Evolutionary conservation across 2,797 vertebrate species (phyloP).

Genomic region (Pseudochromis fuscus): DNA sequence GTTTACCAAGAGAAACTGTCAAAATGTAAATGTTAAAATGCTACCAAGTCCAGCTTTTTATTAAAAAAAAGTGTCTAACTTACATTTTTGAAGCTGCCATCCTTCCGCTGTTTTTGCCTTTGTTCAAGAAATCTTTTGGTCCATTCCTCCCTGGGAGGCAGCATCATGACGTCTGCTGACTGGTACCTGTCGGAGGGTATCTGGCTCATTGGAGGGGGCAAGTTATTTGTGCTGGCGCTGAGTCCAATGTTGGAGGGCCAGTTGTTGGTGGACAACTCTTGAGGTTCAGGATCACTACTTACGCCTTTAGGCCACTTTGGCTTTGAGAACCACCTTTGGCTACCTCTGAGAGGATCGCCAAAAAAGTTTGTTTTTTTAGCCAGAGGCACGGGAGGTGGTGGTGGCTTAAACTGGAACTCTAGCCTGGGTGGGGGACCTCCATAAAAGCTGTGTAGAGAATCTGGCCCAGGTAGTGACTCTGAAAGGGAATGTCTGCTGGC

Average conservation of each 20-base stretch:
- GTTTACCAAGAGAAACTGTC: neutral
- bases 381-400: constrained; percentile 83
- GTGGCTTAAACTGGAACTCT: constrained; percentile 86
- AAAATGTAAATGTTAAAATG: neutral
- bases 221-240: constrained; percentile 81
- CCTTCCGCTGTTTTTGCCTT: constrained; percentile 75
- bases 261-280: constrained; percentile 82
- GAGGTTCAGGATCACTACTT: constrained; percentile 86
- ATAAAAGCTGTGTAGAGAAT: constrained; percentile 83
- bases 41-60: neutral
- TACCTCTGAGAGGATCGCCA: constrained; percentile 72
- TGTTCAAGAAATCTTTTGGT: constrained; percentile 89
- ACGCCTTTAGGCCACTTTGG: constrained; percentile 89
- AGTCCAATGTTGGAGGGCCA: constrained; percentile 76
- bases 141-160: constrained; percentile 88
- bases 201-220: constrained; percentile 91
- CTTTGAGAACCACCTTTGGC: constrained; percentile 91
- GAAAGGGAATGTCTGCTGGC: constrained; percentile 76
- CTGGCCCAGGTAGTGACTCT: constrained; percentile 86
- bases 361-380: constrained; percentile 71
- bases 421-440: constrained; percentile 84
- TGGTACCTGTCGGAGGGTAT: constrained; percentile 91
- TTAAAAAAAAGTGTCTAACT: constrained; percentile 43
- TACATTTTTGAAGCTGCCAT: constrained; percentile 70
- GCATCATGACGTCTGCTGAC: constrained; percentile 84